These are phyloP conservation scores for Bubalus kerabau DNA, from an alignment of 2,113 vertebrate genomes.

Conservation along the genomic window DNA sequence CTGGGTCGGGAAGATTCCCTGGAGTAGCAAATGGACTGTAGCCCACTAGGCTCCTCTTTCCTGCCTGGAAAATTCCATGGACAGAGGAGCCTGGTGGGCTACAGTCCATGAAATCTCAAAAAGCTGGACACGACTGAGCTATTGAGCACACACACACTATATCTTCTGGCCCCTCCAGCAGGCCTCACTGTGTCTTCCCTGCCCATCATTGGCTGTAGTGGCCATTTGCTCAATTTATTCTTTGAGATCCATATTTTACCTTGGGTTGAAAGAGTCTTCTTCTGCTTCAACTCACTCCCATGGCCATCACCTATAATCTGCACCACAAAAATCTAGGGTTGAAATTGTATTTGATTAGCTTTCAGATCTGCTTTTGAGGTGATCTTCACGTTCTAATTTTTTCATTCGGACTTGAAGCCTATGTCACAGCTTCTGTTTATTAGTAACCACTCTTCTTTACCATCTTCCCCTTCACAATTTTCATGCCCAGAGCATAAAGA, in stretches of 20 bases:
- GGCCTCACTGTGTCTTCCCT: neutral
- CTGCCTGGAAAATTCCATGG: neutral
- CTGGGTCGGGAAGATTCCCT: neutral
- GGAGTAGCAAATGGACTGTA: neutral
- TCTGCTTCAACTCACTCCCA: neutral
- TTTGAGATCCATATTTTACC: neutral
- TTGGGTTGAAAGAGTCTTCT: neutral
- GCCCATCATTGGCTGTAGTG: neutral
- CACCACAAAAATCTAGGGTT: neutral
- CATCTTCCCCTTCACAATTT: neutral
- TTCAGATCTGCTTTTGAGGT: neutral
- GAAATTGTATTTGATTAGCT: neutral
- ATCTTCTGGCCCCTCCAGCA: neutral
- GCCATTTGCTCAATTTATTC: neutral
- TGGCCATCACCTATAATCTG: neutral
- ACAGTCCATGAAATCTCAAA: neutral
- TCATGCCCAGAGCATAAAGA: neutral
- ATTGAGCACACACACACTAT: neutral
- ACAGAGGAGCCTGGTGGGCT: neutral
- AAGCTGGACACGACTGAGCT: neutral
- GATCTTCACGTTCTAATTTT: neutral
- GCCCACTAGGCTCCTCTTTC: neutral
- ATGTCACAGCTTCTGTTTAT: neutral
- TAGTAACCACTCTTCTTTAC: neutral
- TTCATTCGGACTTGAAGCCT: neutral